Evolutionary conservation across 2,888 invertebrate genomes (phyloP).

Genomic region (Drosophila imparisetae): DNA sequence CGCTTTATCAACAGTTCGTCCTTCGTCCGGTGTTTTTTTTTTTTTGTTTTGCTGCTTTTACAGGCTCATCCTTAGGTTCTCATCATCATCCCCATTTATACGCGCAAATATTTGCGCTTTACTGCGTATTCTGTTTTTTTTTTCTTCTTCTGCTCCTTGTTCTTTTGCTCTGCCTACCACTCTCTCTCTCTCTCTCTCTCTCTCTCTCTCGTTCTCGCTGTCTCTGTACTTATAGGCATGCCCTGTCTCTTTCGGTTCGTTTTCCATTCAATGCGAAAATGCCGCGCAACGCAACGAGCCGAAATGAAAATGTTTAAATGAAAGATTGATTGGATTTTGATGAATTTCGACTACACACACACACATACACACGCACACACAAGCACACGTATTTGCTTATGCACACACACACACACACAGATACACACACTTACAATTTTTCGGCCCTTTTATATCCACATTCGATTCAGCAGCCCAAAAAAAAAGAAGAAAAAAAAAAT

Average conservation of each 20-base stretch:
- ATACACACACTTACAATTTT: slow-evolving; percentile 24
- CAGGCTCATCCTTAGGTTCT: slow-evolving; percentile 47
- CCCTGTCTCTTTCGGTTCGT: slow-evolving; percentile 31
- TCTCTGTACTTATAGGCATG: slow-evolving; percentile 3
- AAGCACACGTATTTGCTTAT: slow-evolving; percentile 11
- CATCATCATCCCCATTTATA: slow-evolving; percentile 74
- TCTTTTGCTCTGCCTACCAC: slow-evolving; percentile 56
- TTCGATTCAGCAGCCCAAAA: slow-evolving; percentile 37
- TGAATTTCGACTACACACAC: slow-evolving; percentile 71
- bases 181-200: neutral
- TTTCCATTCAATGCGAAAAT: slow-evolving; percentile 68
- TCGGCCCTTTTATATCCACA: slow-evolving; percentile 36
- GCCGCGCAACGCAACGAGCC: slow-evolving; percentile 67
- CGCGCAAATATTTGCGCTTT: slow-evolving; percentile 80
- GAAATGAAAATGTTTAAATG: slow-evolving; percentile 81
- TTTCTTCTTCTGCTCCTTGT: slow-evolving; percentile 32
- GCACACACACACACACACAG: slow-evolving; percentile 29
- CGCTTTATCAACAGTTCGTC: slow-evolving; percentile 28
- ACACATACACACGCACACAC: slow-evolving; percentile 19
- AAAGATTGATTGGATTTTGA: slow-evolving; percentile 81
- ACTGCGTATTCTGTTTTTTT: slow-evolving; percentile 56
- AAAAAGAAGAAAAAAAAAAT: slow-evolving; percentile 33
- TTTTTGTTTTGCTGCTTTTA: slow-evolving; percentile 22
- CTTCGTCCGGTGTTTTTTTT: slow-evolving; percentile 3
- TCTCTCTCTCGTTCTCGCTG: neutral